Evolutionary conservation across 53 echinoderm and acorn worm genomes (phyloP), one percentile per base, ranked within the genome.

Genomic region (Luidia sarsii): DNA sequence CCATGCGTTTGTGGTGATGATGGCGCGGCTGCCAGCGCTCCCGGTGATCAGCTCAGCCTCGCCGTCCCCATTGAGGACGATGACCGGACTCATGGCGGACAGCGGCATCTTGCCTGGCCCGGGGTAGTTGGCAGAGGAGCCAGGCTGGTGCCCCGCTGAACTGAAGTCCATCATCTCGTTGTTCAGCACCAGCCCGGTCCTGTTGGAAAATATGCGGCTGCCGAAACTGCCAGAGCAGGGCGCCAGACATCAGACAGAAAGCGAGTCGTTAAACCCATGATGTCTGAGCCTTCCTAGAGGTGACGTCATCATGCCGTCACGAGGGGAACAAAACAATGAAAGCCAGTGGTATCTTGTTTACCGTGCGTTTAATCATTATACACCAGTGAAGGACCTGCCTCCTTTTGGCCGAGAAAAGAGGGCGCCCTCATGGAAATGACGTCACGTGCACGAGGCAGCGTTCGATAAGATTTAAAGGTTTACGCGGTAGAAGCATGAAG

Each of bases 101-200:
- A 90, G 57, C 11, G 90, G 84, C 39, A 82, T 71, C 36, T 90
- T 87, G 2, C 87, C 90, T 6, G 84, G 90, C 3, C n/a, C 71
- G 2, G 70, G 28, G 33, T 87, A 70, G 51, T 94, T 94, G 3
- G 61, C 73, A 7, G 79, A 51, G 5, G 83, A 5, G 4, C 71
- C 65, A 33, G 66, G 71, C 30, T 59, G 74, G 38, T 48, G 64
- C 43, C 23, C 49, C 15, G 89, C 79, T 23, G 73, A 75, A n/a
- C 67, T 41, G 49, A 94, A 94, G 39, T 90, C 90, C 1, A 71
- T 69, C 90, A 90, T 87, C 6, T 86, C 36, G 41, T 90, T 87
- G 77, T 94, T 90, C 70, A 59, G 84, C 14, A 94, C 57, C 45
- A 94, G 57, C 7, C 94, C 94, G 0, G 94, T 90, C 8, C 39